A percentile compares a stretch with the other conserved stretches of the same genome.
Evolutionary conservation across 2,888 invertebrate genomes (phyloP).

Genomic region (Epirrhoe alternata): DNA sequence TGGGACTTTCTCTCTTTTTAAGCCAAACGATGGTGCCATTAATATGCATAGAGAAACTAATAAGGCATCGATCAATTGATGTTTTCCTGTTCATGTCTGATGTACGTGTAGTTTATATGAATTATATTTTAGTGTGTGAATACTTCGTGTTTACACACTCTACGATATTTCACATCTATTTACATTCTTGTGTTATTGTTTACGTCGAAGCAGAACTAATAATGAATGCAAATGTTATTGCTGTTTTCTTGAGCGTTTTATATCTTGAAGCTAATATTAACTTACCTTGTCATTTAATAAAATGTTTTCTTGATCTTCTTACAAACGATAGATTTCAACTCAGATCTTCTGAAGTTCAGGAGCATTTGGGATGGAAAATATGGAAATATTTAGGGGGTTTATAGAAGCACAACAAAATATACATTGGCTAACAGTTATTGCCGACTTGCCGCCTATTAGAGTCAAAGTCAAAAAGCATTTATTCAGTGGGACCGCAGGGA

Average conservation of each 20-base stretch:
- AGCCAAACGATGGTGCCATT: neutral
- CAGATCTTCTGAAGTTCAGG: too few relatives aligned
- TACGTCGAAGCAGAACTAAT: slow-evolving; percentile 21
- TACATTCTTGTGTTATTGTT: slow-evolving; percentile 12
- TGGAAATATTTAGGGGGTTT: too few relatives aligned
- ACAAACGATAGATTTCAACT: too few relatives aligned
- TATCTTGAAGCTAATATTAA: neutral
- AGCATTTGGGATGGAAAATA: too few relatives aligned
- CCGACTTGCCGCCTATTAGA: too few relatives aligned
- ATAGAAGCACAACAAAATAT: too few relatives aligned
- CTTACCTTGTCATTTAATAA: neutral
- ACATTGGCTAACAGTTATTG: too few relatives aligned
- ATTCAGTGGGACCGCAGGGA: too few relatives aligned
- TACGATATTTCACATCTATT: neutral
- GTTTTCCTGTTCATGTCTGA: neutral
- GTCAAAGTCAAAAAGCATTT: too few relatives aligned
- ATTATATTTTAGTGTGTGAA: neutral
- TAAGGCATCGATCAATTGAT: neutral
- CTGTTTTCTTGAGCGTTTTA: neutral
- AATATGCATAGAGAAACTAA: neutral
- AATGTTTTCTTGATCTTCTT: too few relatives aligned
- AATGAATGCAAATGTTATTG: slow-evolving; percentile 4
- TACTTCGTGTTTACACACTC: neutral
- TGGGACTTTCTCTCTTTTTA: slow-evolving; percentile 7
- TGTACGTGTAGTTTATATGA: neutral